Conservation (phyloP, 2,888 invertebrate genomes). For the Drosophila setosimentum region DNA sequence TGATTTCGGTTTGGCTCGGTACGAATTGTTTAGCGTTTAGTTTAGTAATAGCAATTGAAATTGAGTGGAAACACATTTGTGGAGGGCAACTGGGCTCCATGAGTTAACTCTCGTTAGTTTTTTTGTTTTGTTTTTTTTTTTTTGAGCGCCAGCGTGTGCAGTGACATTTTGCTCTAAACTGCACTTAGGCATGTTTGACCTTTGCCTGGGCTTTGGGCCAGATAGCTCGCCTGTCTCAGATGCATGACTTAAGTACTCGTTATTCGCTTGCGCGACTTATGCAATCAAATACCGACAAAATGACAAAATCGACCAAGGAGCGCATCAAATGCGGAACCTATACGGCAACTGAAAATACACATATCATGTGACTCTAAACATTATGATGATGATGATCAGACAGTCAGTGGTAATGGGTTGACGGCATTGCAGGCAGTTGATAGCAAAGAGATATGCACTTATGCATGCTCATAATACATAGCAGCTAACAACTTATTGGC, state of each 20-base stretch:
- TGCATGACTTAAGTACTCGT: conserved; percentile 52
- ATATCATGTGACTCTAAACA: conserved; percentile 65
- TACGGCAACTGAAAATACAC: conserved; percentile 37
- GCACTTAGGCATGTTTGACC: conserved; percentile 75
- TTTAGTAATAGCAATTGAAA: conserved; percentile 66
- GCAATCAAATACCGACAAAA: conserved; percentile 53
- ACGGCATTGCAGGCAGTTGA: conserved; percentile 8
- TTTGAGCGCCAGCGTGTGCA: conserved; percentile 75
- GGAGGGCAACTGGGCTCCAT: conserved; percentile 2
- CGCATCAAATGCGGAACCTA: conserved; percentile 68
- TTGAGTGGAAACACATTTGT: conserved; percentile 73
- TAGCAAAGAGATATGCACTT: conserved; percentile 45
- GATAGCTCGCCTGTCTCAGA: conserved; percentile 33
- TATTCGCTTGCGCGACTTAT: conserved; percentile 50
- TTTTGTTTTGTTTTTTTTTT: not conserved
- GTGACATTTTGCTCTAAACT: conserved; percentile 70
- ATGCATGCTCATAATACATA: conserved; percentile 51
- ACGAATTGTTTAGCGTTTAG: conserved; percentile 21
- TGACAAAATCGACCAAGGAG: conserved; percentile 45
- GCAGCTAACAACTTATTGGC: conserved; percentile 68
- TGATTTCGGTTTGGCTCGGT: conserved; percentile 39
- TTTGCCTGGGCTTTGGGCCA: conserved; percentile 53
- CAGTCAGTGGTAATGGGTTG: conserved; percentile 21
- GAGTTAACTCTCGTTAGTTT: conserved; percentile 5
- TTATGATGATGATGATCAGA: conserved; percentile 48